phyloP scores from a whole-genome alignment of 2,113 vertebrate species.

The Catharus minimus region DNA sequence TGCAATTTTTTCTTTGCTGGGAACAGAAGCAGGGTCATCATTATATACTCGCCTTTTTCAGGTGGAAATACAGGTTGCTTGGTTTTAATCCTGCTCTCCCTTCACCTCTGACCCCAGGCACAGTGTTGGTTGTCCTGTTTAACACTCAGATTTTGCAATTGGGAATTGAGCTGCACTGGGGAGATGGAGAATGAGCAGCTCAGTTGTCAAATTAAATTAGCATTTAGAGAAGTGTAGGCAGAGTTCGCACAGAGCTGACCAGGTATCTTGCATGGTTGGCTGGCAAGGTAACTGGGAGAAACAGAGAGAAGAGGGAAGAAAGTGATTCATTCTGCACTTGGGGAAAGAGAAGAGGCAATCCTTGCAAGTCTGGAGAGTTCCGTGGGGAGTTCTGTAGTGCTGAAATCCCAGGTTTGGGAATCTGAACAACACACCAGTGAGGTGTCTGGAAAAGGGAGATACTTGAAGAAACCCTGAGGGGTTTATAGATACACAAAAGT shows the following conservation, averaged over 20 bases:
- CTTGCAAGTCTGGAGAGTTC: neutral
- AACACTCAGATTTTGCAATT: neutral
- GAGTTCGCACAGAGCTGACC: neutral
- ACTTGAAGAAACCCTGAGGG: neutral
- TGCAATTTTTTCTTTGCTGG: neutral
- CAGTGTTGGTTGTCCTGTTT: neutral
- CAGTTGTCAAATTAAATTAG: neutral
- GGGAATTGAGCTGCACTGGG: neutral
- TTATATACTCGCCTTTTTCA: neutral
- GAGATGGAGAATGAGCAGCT: neutral
- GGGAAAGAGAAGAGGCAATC: neutral
- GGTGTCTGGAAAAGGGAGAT: neutral
- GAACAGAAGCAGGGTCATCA: neutral
- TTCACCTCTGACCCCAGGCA: neutral
- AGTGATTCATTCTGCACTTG: neutral
- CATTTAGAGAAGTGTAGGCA: neutral
- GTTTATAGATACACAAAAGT: neutral
- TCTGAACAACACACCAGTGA: neutral
- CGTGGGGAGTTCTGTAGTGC: neutral
- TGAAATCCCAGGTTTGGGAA: neutral
- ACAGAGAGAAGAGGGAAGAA: fast-evolving
- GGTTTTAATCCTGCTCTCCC: neutral
- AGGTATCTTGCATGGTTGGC: neutral
- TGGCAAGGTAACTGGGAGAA: neutral
- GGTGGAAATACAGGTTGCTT: neutral